Evolutionary conservation across 2,888 invertebrate genomes (phyloP).

Genomic region (Lymantria dispar): DNA sequence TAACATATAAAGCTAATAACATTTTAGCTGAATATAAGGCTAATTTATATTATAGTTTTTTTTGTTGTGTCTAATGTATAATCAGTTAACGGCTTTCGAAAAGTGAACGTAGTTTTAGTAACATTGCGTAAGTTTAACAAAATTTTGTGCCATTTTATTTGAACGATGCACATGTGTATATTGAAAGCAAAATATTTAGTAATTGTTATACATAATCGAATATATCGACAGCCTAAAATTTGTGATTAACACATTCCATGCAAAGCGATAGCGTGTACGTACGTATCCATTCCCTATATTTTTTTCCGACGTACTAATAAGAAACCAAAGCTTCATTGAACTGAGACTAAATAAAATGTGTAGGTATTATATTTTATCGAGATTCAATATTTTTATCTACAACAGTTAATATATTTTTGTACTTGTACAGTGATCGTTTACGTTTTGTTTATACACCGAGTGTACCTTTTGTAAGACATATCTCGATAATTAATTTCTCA

Average conservation of each 20-base stretch:
- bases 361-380: slow-evolving; percentile 47
- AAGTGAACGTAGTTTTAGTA: slow-evolving; percentile 28
- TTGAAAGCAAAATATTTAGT: slow-evolving; percentile 23
- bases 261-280: neutral
- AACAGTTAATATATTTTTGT: slow-evolving; percentile 70
- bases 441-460: slow-evolving; percentile 47
- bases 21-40: slow-evolving; percentile 4
- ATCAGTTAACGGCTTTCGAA: slow-evolving; percentile 7
- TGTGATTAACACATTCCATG: slow-evolving; percentile 72
- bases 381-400: slow-evolving; percentile 58
- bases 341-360: slow-evolving; percentile 17
- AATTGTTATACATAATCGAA: neutral
- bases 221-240: slow-evolving; percentile 29
- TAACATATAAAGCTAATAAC: slow-evolving; percentile 11
- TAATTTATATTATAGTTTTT: slow-evolving; percentile 6
- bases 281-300: neutral
- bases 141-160: slow-evolving; percentile 73
- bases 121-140: slow-evolving; percentile 54
- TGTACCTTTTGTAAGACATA: slow-evolving; percentile 51
- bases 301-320: neutral
- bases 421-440: slow-evolving; percentile 65
- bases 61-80: slow-evolving; percentile 14
- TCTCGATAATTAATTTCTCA: slow-evolving; percentile 33
- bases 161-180: slow-evolving; percentile 52
- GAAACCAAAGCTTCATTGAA: slow-evolving; percentile 34